phyloP scores from a whole-genome alignment of 2,113 vertebrate genomes.

The Hippocampus zosterae region DNA sequence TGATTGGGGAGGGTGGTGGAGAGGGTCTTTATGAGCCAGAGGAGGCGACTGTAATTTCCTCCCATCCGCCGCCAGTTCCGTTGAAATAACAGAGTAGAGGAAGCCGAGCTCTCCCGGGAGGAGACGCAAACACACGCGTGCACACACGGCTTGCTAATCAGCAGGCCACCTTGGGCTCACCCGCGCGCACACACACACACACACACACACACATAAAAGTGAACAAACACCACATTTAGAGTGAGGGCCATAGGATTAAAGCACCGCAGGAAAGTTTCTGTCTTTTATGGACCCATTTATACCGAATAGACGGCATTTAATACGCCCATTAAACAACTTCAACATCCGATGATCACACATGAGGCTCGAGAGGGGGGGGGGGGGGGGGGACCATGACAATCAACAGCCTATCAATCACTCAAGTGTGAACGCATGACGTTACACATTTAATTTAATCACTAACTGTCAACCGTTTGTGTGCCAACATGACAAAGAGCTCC shows the following conservation, averaged over 20 bases:
- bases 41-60: conserved; percentile 81
- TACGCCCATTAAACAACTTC: not conserved
- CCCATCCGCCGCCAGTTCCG: conserved; percentile 77
- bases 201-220: conserved; percentile 28
- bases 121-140: conserved; percentile 54
- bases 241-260: conserved; percentile 2
- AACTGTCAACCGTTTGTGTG: conserved; percentile 6
- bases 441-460: conserved; percentile 20
- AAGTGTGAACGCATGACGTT: conserved; percentile 1
- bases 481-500: conserved; percentile 29
- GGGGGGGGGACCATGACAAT: too few relatives aligned
- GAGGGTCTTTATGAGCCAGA: conserved; percentile 77
- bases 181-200: conserved; percentile 34
- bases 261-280: not conserved
- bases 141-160: conserved; percentile 30
- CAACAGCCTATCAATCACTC: conserved; percentile 7
- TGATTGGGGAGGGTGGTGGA: conserved; percentile 35
- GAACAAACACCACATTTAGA: conserved; percentile 29
- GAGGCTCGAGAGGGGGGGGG: not conserved
- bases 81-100: conserved; percentile 78
- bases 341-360: conserved; percentile 18
- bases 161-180: conserved; percentile 20
- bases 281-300: not conserved
- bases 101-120: conserved; percentile 75
- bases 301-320: not conserved